A percentile compares a stretch with the other conserved stretches of the same genome.
These are phyloP conservation scores for Nomada flava DNA, from an alignment of 2,888 invertebrate species.

Conservation along the genomic window DNA sequence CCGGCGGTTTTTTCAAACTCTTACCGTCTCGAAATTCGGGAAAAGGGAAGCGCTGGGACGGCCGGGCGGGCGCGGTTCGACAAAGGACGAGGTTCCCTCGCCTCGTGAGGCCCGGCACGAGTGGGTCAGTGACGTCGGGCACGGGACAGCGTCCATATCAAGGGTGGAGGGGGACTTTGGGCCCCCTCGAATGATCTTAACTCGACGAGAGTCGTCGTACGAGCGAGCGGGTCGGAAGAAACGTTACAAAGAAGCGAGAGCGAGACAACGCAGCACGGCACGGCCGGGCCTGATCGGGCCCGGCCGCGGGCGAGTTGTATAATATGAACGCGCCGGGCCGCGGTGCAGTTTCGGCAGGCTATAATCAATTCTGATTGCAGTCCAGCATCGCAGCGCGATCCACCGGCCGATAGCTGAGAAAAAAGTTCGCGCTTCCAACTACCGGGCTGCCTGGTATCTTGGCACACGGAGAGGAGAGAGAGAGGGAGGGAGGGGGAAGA, in stretches of 20 bases:
- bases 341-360: conserved; percentile 83
- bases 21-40: conserved; percentile 6
- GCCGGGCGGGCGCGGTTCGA: conserved; percentile 39
- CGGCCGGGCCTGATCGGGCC: conserved; percentile 18
- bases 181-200: conserved; percentile 47
- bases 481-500: conserved; percentile 41
- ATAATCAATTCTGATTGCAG: conserved; percentile 84
- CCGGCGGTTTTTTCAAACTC: neutral
- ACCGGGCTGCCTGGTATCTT: conserved; percentile 74
- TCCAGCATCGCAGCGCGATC: conserved; percentile 82
- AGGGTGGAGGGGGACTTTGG: conserved; percentile 20
- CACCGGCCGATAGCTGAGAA: conserved; percentile 81
- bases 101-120: conserved; percentile 57
- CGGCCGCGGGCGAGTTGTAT: conserved; percentile 79
- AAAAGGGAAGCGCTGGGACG: conserved; percentile 36
- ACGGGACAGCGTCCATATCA: conserved; percentile 65
- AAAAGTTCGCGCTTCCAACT: conserved; percentile 81
- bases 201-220: conserved; percentile 72
- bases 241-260: conserved; percentile 66
- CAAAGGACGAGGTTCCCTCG: conserved; percentile 55
- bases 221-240: conserved; percentile 4
- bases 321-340: conserved; percentile 77
- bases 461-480: conserved; percentile 21
- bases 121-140: conserved; percentile 74
- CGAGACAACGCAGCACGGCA: conserved; percentile 33